Evolutionary conservation across 2,113 vertebrate genomes (phyloP).

Genomic region (Todiramphus saurophagus): DNA sequence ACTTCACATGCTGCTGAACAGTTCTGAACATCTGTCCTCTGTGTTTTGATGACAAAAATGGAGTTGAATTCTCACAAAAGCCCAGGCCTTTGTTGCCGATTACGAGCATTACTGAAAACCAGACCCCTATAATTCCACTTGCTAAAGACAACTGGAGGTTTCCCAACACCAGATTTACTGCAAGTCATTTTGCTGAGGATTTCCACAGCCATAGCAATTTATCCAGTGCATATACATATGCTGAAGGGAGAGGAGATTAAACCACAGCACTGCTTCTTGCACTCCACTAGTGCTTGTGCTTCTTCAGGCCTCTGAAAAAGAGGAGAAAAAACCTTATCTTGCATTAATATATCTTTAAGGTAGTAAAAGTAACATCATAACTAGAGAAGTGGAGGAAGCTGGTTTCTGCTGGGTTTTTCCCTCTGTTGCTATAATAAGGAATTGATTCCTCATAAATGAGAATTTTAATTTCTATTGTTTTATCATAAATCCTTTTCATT

Average conservation of each 20-base stretch:
- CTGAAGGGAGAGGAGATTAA: background rate
- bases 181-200: background rate
- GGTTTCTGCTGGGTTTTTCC: background rate
- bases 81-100: background rate
- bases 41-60: background rate
- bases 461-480: background rate
- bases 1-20: fast-evolving
- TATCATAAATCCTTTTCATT: background rate
- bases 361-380: background rate
- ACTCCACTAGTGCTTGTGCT: background rate
- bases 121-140: background rate
- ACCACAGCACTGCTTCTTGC: background rate
- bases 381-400: background rate
- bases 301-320: background rate
- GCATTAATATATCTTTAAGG: background rate
- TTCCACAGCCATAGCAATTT: background rate
- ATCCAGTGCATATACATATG: background rate
- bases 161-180: background rate
- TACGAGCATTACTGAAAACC: background rate
- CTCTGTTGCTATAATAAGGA: background rate
- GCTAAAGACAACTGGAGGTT: background rate
- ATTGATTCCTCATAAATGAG: background rate
- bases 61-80: background rate
- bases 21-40: background rate
- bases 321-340: background rate